A percentile compares a stretch with the other conserved stretches of the same genome.
Evolutionary conservation across 2,113 vertebrate species (phyloP).

Genomic region (Hippocampus guttulatus): DNA sequence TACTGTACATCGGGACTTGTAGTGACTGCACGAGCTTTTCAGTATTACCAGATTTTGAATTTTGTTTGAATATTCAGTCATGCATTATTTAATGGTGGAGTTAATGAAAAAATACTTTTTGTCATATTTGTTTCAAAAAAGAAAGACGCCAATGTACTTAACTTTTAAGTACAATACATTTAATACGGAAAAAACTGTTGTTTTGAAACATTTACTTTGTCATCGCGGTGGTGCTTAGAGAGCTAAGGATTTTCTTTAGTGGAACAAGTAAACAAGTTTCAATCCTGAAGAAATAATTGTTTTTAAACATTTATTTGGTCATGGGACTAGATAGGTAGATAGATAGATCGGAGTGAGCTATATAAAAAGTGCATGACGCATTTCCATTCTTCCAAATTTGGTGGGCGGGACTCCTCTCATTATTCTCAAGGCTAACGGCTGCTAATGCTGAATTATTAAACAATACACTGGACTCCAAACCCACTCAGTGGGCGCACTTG

Average conservation of each 20-base stretch:
- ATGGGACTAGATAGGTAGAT: neutral
- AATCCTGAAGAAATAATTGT: neutral
- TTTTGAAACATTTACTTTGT: neutral
- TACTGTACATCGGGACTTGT: too few relatives aligned
- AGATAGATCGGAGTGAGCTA: neutral
- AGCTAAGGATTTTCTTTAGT: neutral
- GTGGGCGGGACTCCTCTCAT: constrained; percentile 55
- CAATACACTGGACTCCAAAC: neutral
- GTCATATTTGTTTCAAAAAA: too few relatives aligned
- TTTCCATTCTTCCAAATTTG: constrained; percentile 53
- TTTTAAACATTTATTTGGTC: too few relatives aligned
- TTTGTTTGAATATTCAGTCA: too few relatives aligned
- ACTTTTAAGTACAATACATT: too few relatives aligned
- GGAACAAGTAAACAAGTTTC: neutral
- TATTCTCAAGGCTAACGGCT: constrained; percentile 23
- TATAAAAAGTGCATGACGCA: constrained; percentile 51
- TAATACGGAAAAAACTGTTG: neutral
- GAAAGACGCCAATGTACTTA: too few relatives aligned
- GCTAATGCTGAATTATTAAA: constrained; percentile 20
- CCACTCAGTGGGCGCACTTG: neutral
- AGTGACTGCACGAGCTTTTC: too few relatives aligned
- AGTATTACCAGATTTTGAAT: too few relatives aligned
- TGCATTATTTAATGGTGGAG: too few relatives aligned
- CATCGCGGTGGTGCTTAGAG: neutral
- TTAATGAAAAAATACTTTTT: too few relatives aligned